Percentiles rank a stretch among this genome's conserved stretches.
Conservation (phyloP, 2,888 invertebrate genomes). For the Cryptocephalus moraei region DNA sequence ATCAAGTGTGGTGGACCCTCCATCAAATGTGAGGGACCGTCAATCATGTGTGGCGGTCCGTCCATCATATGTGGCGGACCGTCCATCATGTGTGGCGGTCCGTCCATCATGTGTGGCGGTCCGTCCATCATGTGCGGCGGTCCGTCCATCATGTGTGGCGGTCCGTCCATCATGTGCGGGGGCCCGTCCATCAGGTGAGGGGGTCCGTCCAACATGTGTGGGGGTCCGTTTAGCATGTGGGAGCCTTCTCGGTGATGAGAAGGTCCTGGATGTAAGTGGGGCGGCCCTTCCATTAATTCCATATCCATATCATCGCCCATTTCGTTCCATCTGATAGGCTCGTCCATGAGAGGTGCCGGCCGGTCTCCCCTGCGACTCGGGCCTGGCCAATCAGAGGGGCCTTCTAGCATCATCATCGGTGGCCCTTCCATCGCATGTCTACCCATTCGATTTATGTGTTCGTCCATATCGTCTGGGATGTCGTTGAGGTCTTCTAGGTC, state of each 20-base stretch:
- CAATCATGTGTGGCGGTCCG: slow-evolving; percentile 12
- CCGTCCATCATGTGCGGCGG: slow-evolving; percentile 4
- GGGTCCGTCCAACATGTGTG: slow-evolving; percentile 6
- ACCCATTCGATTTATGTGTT: too few species aligned
- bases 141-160: slow-evolving; percentile 9
- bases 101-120: slow-evolving; percentile 1
- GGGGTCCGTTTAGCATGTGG: slow-evolving; percentile 4
- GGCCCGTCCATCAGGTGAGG: neutral
- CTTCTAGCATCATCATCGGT: slow-evolving; percentile 2
- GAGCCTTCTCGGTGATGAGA: neutral
- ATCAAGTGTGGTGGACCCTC: slow-evolving; percentile 6
- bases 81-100: slow-evolving; percentile 4
- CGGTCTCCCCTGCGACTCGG: neutral
- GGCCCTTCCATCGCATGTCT: neutral
- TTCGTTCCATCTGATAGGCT: too few species aligned
- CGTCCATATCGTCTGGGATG: too few species aligned
- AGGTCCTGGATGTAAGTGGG: neutral
- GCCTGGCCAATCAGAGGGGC: slow-evolving; percentile 1
- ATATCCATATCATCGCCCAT: neutral
- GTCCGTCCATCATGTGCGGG: slow-evolving; percentile 12
- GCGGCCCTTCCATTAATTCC: slow-evolving; percentile 3
- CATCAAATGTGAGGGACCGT: slow-evolving; percentile 5
- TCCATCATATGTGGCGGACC: slow-evolving; percentile 10
- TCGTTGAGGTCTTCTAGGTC: neutral
- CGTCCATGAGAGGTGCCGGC: too few species aligned